These are phyloP conservation scores for Orcinus orca DNA, from an alignment of 2,113 vertebrate species.

Conservation along the genomic window DNA sequence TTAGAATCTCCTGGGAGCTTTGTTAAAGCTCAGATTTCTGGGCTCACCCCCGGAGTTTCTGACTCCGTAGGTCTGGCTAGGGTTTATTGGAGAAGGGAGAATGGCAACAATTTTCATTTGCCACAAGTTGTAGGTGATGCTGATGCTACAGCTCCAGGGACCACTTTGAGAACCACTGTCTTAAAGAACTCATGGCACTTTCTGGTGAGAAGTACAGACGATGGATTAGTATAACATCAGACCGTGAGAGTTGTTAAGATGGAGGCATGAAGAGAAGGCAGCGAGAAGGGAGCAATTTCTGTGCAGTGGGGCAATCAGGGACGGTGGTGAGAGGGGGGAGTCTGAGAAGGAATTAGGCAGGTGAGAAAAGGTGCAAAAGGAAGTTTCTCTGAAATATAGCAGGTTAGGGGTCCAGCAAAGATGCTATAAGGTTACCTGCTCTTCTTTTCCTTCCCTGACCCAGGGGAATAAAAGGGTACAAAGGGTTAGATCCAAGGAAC, in stretches of 20 bases:
- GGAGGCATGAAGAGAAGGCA: neutral
- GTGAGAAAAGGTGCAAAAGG: neutral
- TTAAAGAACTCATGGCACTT: neutral
- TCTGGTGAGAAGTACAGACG: neutral
- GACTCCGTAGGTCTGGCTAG: neutral
- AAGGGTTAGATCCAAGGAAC: neutral
- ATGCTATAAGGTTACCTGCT: neutral
- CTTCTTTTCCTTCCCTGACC: conserved; percentile 1
- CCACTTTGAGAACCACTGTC: neutral
- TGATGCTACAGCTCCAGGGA: neutral
- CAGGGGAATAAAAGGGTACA: neutral
- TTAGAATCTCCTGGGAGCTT: neutral
- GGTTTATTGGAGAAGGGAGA: neutral
- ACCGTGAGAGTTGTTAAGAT: neutral
- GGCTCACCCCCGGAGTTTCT: neutral
- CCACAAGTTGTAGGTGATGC: neutral
- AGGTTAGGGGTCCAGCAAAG: neutral
- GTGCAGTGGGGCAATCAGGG: neutral
- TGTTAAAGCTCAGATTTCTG: neutral
- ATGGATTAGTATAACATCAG: neutral
- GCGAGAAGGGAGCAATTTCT: neutral
- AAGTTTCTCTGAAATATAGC: neutral
- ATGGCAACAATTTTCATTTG: neutral
- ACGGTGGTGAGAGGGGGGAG: neutral
- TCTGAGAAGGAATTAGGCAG: neutral